These are phyloP conservation scores for Ascaphus truei DNA, from an alignment of 2,113 vertebrate species.

Conservation along the genomic window DNA sequence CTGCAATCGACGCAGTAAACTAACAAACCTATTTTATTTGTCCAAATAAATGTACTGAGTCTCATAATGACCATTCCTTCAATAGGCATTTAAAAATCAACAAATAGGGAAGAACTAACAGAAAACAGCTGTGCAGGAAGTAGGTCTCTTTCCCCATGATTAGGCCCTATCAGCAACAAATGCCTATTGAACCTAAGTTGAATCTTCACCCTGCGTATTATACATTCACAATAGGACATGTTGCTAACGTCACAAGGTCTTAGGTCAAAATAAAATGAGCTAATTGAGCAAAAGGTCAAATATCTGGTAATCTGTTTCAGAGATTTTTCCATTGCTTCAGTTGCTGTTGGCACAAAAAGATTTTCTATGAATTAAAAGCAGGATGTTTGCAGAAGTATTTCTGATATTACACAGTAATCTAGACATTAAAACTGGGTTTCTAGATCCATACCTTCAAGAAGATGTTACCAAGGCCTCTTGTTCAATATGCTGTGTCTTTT, in stretches of 20 bases:
- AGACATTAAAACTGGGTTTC: no score
- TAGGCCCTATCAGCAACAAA: background rate
- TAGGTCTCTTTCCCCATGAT: background rate
- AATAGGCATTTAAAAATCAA: background rate
- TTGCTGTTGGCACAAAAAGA: background rate
- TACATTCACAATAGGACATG: background rate
- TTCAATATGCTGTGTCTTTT: no score
- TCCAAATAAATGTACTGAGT: background rate
- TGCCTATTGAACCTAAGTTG: background rate
- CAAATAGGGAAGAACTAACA: no score
- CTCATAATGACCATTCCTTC: background rate
- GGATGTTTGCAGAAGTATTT: no score
- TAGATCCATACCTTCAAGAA: no score
- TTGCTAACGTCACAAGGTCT: background rate
- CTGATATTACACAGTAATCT: no score
- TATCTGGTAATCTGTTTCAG: background rate
- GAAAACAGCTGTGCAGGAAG: background rate
- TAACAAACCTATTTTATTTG: no score
- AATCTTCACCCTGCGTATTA: background rate
- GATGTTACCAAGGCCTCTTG: no score
- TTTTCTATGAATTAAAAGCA: background rate
- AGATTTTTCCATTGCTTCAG: background rate
- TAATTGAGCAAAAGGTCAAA: background rate
- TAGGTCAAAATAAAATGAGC: background rate
- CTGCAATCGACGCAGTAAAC: no score